Conservation (phyloP, 2,113 vertebrate species). For the Silurus asotus region DNA sequence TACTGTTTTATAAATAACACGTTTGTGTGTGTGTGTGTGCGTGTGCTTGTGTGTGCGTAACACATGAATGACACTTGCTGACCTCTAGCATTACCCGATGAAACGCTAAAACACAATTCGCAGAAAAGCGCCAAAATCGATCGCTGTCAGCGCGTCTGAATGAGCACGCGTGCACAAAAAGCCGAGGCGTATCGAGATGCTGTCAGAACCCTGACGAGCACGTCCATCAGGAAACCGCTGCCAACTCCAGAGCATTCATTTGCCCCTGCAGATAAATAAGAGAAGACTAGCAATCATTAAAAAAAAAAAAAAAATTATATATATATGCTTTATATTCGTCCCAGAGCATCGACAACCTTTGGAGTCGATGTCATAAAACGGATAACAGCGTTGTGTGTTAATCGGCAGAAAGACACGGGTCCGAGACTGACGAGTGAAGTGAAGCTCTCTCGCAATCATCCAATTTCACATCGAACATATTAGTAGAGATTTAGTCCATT, state of each 20-base stretch:
- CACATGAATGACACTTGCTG: neutral
- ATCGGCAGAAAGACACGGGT: neutral
- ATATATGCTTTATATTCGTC: neutral
- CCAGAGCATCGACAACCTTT: neutral
- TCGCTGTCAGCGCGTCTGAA: neutral
- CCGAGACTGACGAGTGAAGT: neutral
- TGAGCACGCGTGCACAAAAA: slow-evolving; percentile 2
- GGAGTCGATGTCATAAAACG: neutral
- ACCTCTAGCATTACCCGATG: slow-evolving; percentile 8
- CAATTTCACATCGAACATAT: too few relatives aligned
- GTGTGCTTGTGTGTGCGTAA: neutral
- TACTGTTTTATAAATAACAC: neutral
- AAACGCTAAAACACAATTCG: neutral
- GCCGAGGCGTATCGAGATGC: slow-evolving; percentile 1
- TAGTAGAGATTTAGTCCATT: neutral
- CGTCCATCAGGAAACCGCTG: neutral
- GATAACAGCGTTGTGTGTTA: neutral
- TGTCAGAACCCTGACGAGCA: neutral
- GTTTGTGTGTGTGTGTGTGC: neutral
- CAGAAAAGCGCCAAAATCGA: neutral
- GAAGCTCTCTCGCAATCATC: neutral
- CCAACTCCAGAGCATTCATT: neutral
- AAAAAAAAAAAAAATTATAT: neutral
- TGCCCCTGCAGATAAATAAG: neutral
- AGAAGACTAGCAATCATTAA: neutral